Evolutionary conservation across 2,797 vertebrate species (phyloP).

Genomic region (Lerista edwardsae): DNA sequence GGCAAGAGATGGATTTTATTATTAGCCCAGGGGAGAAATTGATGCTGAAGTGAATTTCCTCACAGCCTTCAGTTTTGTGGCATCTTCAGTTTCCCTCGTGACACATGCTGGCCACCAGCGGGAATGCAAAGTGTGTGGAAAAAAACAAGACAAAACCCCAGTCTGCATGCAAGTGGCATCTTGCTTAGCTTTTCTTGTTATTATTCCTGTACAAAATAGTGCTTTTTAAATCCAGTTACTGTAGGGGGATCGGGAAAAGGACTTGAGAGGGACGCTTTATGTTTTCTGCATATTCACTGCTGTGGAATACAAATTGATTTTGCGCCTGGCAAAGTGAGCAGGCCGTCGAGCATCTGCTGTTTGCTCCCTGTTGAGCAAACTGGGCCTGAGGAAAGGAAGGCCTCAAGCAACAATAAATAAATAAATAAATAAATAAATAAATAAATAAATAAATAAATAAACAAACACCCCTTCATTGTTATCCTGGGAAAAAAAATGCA

Average conservation of each 20-base stretch:
- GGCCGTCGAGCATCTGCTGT: neutral
- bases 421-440: neutral
- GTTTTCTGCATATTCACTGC: neutral
- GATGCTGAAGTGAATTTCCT: slow-evolving; percentile 21
- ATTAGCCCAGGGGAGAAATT: slow-evolving; percentile 13
- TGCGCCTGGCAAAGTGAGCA: neutral
- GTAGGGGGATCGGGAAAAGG: too few relatives aligned
- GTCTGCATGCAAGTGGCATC: neutral
- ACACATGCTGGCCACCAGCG: neutral
- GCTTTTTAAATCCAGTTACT: neutral
- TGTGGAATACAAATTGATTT: neutral
- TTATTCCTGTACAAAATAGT: neutral
- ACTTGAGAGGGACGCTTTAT: neutral
- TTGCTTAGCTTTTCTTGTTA: neutral
- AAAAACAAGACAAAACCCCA: too few relatives aligned
- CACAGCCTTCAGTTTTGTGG: neutral
- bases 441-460: neutral
- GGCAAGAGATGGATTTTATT: slow-evolving; percentile 7
- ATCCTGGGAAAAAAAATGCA: neutral
- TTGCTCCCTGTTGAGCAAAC: neutral
- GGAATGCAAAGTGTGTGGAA: neutral
- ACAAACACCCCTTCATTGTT: neutral
- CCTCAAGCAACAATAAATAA: neutral
- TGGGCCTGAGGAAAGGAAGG: neutral
- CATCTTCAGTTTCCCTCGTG: slow-evolving; percentile 13